Percentiles rank a stretch among this genome's conserved stretches.
Conservation (phyloP, 1,140 invertebrate species). For the Mya arenaria region DNA sequence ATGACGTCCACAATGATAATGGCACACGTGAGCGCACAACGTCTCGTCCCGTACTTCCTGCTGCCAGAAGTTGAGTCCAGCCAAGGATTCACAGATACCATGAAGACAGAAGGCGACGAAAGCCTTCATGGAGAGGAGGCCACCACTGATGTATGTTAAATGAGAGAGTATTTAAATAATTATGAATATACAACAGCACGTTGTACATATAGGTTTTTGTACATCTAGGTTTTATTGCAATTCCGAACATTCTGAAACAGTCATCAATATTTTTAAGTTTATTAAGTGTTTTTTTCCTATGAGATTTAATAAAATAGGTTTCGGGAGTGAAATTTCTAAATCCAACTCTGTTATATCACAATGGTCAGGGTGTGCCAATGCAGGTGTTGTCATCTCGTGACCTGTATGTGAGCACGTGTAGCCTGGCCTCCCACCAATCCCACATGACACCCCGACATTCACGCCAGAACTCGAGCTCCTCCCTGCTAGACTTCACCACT, state of each 20-base stretch:
- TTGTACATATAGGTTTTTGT: too few relatives aligned
- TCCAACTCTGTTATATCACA: not conserved
- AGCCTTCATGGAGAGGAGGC: not conserved
- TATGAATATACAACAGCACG: too few relatives aligned
- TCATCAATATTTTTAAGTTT: too few relatives aligned
- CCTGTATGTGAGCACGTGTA: slow-evolving; percentile 56
- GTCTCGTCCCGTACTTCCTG: slow-evolving; percentile 79
- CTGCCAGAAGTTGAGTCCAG: slow-evolving; percentile 81
- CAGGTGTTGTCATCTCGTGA: slow-evolving; percentile 2
- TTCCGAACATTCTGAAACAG: too few relatives aligned
- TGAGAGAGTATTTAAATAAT: too few relatives aligned
- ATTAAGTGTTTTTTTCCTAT: too few relatives aligned
- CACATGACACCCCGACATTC: slow-evolving; percentile 59
- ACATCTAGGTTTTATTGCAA: too few relatives aligned
- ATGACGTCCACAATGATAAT: slow-evolving; percentile 96
- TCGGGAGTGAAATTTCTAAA: not conserved
- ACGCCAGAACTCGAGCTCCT: slow-evolving; percentile 69
- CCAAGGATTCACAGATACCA: slow-evolving; percentile 23
- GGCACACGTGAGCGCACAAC: slow-evolving; percentile 84
- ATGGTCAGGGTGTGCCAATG: slow-evolving; percentile 39
- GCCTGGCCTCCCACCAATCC: slow-evolving; percentile 60
- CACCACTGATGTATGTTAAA: not conserved
- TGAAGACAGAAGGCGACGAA: slow-evolving; percentile 10
- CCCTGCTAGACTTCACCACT: slow-evolving; percentile 58
- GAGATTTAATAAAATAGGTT: not conserved